These are phyloP conservation scores for Tarsius wallacei DNA, from an alignment of 2,797 vertebrate genomes.

Conservation along the genomic window DNA sequence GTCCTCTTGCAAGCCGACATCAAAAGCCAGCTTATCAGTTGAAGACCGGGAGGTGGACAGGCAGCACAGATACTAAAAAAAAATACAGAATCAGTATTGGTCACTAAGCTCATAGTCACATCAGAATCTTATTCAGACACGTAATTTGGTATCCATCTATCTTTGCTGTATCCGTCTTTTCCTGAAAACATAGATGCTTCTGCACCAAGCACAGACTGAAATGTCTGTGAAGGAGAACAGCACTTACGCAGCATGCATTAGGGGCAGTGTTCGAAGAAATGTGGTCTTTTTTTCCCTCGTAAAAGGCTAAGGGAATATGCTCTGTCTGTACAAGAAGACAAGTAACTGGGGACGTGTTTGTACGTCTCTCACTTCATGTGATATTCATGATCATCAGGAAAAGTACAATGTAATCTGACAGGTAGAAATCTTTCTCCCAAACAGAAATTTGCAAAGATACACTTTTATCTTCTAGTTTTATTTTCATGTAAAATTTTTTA, in stretches of 20 bases:
- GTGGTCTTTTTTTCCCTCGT: background rate
- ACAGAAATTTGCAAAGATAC: background rate
- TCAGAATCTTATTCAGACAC: background rate
- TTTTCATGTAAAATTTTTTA: background rate
- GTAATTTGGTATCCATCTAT: background rate
- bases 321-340: slow-evolving; percentile 46
- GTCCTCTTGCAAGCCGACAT: slow-evolving; percentile 97
- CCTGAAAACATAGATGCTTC: background rate
- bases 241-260: background rate
- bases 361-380: background rate
- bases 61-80: slow-evolving; percentile 95
- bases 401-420: background rate
- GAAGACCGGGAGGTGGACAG: slow-evolving; percentile 97
- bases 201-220: background rate
- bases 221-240: background rate
- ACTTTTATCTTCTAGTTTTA: background rate
- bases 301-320: background rate
- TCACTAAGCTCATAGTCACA: background rate
- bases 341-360: background rate
- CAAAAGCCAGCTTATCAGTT: slow-evolving; percentile 98
- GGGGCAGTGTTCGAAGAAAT: background rate
- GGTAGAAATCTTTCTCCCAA: background rate
- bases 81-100: slow-evolving; percentile 46
- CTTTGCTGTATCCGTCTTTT: background rate
- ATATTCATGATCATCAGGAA: background rate